These are phyloP conservation scores for Nomada hirtipes DNA, from an alignment of 2,888 invertebrate species.

Conservation along the genomic window DNA sequence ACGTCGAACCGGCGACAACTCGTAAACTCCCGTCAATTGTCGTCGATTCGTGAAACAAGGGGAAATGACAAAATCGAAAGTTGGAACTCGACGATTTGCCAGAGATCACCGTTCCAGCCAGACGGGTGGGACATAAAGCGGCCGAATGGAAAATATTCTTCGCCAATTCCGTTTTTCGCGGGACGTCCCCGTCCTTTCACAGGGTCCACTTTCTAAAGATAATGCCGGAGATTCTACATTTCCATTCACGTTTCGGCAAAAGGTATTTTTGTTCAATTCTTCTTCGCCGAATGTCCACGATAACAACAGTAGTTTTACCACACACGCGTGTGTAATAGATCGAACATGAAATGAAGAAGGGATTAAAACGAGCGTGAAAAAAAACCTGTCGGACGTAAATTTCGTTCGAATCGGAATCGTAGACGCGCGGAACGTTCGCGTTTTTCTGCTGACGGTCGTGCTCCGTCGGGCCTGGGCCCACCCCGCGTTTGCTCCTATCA, in stretches of 20 bases:
- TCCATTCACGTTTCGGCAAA: conserved; percentile 17
- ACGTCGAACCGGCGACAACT: conserved; percentile 55
- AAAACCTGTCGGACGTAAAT: neutral
- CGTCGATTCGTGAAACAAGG: conserved; percentile 63
- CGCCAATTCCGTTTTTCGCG: neutral
- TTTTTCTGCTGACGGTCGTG: conserved; percentile 19
- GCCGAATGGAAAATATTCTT: conserved; percentile 20
- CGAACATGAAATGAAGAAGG: neutral
- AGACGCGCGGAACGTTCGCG: neutral
- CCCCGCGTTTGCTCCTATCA: conserved; percentile 3
- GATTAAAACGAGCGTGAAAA: neutral
- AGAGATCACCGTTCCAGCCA: conserved; percentile 26
- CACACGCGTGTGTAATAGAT: neutral
- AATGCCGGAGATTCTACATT: neutral
- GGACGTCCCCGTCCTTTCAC: neutral
- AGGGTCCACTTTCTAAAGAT: conserved; percentile 14
- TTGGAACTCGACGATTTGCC: conserved; percentile 29
- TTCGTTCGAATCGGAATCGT: conserved; percentile 19
- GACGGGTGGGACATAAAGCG: neutral
- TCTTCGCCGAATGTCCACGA: too few relatives aligned
- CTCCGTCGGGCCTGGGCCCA: neutral
- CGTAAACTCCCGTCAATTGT: conserved; percentile 67
- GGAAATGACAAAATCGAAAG: conserved; percentile 46
- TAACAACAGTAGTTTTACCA: neutral
- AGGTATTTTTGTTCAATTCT: neutral